Conservation (phyloP, 2,113 vertebrate genomes). For the Oryzias celebensis region DNA sequence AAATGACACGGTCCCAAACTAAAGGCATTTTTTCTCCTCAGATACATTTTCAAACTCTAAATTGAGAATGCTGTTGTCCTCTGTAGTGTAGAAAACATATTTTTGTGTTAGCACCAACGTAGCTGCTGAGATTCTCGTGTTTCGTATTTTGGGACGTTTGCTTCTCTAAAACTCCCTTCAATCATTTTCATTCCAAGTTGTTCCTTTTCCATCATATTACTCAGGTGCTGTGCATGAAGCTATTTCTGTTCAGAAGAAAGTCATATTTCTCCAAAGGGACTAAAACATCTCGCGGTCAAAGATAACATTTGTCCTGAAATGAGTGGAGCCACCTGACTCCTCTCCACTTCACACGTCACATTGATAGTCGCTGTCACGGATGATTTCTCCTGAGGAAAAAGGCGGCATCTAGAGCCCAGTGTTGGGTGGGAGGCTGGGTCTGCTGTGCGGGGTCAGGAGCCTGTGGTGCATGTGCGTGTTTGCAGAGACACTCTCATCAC, state of each 20-base stretch:
- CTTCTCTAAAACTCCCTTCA: too few species aligned
- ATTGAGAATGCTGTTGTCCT: too few species aligned
- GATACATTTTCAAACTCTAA: too few species aligned
- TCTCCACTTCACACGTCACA: conserved; percentile 41
- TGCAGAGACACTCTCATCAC: conserved; percentile 23
- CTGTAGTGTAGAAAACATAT: too few species aligned
- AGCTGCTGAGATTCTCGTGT: too few species aligned
- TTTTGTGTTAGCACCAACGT: too few species aligned
- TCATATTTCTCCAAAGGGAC: conserved; percentile 1
- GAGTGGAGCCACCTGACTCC: conserved; percentile 20
- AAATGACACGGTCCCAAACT: conserved; percentile 4
- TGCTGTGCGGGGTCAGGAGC: conserved; percentile 16
- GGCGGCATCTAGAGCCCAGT: background rate
- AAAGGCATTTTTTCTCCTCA: conserved; percentile 1
- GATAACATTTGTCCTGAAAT: conserved; percentile 10
- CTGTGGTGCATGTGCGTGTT: conserved; percentile 20
- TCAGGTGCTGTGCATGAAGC: too few species aligned
- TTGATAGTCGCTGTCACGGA: conserved; percentile 48
- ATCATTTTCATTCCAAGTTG: background rate
- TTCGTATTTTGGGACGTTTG: too few species aligned
- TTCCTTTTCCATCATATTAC: too few species aligned
- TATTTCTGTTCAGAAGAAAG: background rate
- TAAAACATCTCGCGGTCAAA: conserved; percentile 3
- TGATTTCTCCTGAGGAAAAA: conserved; percentile 41
- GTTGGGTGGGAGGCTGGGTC: background rate